Base-by-base conservation (phyloP, 1,140 invertebrate species). In the Caenorhabditis elegans region DNA sequence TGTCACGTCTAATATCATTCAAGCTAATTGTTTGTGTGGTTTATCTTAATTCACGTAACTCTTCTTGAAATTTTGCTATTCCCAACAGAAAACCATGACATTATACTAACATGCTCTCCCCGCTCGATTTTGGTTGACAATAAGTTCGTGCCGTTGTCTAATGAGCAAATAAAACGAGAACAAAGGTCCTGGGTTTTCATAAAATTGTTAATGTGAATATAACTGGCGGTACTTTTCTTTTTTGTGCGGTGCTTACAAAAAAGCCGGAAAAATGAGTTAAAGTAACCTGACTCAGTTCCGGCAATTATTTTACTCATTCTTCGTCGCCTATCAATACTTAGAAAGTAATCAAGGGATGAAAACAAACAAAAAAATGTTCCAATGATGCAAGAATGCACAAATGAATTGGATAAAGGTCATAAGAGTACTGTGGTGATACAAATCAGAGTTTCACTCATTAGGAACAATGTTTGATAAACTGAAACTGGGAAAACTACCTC, bases 151-250 rank as follows among this genome's bases (percentile, higher is more conserved):
- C 34, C 60, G n/a, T n/a, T n/a, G 60, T n/a, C 60, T 39, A 70
- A 70, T 70, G n/a, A 70, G 60, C 60, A 70, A 70, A 70, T 34
- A 70, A n/a, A n/a, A n/a, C n/a, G n/a, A 60, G 24, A 60, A 60
- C 53, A 60, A 60, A 60, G 26, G n/a, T 31, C 51, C 51, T 5
- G 3, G 28, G 24, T 34, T 36, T 19, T 22, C 11, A 55, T 70
- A 70, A 15, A 43, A 43, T 43, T 43, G 39, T 5, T 8, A 43
- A 8, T 8, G 15, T 70, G 60, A 70, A 70, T 70, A 5, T 19
- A n/a, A 34, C 4, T 60, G 60, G 31, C 60, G 60, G 60, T 39
- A 70, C 60, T 70, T 34, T 70, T 31, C 34, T 8, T 60, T 39
- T 26, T 70, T 70, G 11, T 22, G 2, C 36, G 13, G 28, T 22